phyloP scores from a whole-genome alignment of 2,113 vertebrate genomes.

The Leptocoma aspasia region DNA sequence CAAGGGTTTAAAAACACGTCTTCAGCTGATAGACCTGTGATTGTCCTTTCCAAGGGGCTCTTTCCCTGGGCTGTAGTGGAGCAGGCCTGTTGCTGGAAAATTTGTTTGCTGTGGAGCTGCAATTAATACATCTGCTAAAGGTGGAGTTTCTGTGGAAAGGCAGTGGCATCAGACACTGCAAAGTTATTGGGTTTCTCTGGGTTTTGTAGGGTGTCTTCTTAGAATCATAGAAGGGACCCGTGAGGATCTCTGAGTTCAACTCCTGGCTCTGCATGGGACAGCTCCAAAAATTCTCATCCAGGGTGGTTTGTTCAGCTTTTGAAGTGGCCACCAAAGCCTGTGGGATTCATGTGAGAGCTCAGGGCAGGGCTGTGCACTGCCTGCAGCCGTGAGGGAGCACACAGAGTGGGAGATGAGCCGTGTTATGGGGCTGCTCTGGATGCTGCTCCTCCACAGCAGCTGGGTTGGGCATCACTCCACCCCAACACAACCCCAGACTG shows the following conservation, averaged over 20 bases:
- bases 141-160: not conserved
- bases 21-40: not conserved
- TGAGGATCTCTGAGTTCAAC: not conserved
- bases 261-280: not conserved
- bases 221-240: accelerated
- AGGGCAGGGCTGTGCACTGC: not conserved
- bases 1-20: not conserved
- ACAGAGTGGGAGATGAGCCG: accelerated
- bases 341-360: not conserved
- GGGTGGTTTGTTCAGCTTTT: not conserved
- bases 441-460: not conserved
- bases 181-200: not conserved
- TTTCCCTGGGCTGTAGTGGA: not conserved
- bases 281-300: not conserved
- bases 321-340: not conserved
- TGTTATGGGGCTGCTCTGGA: accelerated
- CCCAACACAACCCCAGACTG: not conserved
- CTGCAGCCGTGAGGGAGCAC: not conserved
- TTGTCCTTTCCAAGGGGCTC: not conserved
- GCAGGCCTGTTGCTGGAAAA: not conserved
- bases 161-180: not conserved
- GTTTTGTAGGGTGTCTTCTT: not conserved
- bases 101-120: not conserved
- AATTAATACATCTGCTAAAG: not conserved
- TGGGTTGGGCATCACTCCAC: not conserved